Conservation (phyloP, 2,888 invertebrate species). For the Meiosimyza decipiens region DNA sequence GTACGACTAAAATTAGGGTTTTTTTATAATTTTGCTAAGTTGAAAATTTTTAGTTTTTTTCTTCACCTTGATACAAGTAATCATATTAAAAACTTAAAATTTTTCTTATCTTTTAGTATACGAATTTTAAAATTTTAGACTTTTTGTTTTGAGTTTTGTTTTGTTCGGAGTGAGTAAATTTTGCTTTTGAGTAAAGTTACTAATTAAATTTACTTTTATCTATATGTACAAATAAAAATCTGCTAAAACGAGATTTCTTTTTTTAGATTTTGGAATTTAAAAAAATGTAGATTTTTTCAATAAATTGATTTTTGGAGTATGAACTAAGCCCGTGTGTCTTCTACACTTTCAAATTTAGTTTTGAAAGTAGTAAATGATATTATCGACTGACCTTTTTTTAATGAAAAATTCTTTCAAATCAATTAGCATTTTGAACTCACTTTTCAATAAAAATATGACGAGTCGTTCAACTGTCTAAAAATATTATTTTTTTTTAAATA, state of each 20-base stretch:
- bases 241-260: slow-evolving; percentile 24
- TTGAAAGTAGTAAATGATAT: no score
- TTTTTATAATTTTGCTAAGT: neutral
- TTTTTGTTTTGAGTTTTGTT: neutral
- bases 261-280: no score
- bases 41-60: neutral
- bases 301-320: no score
- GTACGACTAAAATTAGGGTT: neutral
- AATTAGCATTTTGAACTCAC: no score
- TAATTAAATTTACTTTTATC: neutral
- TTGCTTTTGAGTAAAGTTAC: neutral
- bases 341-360: no score
- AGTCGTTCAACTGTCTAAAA: no score
- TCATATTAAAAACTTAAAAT: neutral
- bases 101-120: neutral
- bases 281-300: no score
- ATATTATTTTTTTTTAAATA: no score
- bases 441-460: no score
- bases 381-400: no score
- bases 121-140: neutral
- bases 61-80: slow-evolving; percentile 14
- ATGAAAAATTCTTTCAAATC: no score
- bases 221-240: slow-evolving; percentile 18
- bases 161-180: neutral
- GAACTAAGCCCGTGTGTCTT: no score